Conservation (phyloP, 2,888 invertebrate species). For the Epirrhoe tristata region DNA sequence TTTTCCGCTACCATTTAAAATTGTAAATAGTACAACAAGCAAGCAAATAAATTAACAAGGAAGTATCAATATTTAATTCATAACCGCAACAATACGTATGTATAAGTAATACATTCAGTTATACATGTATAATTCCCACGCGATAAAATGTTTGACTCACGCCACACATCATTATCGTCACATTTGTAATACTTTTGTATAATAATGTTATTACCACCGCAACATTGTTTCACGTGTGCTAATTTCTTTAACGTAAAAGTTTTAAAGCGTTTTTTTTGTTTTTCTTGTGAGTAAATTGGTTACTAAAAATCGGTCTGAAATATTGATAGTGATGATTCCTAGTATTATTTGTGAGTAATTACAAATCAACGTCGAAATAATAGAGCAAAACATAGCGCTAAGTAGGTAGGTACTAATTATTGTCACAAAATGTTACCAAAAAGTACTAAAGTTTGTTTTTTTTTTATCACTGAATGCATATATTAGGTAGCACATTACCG, state of each 20-base stretch:
- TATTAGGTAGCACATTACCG: slow-evolving; percentile 45
- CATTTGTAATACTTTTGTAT: slow-evolving; percentile 20
- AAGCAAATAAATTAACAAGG: slow-evolving; percentile 6
- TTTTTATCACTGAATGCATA: slow-evolving; percentile 42
- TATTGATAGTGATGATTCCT: too few species aligned
- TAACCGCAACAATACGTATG: slow-evolving; percentile 7
- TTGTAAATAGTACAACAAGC: background rate
- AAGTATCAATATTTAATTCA: slow-evolving; percentile 9
- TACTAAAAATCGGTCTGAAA: slow-evolving; percentile 1
- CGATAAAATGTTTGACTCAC: slow-evolving; percentile 34
- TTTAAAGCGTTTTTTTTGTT: background rate
- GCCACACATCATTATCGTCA: slow-evolving; percentile 31
- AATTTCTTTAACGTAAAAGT: background rate
- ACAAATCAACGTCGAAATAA: too few species aligned
- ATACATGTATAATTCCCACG: slow-evolving; percentile 30
- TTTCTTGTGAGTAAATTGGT: too few species aligned
- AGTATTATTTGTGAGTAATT: too few species aligned
- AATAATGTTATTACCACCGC: slow-evolving; percentile 21
- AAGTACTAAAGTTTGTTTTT: slow-evolving; percentile 22
- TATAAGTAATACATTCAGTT: slow-evolving; percentile 1
- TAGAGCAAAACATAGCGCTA: too few species aligned
- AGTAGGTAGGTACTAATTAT: too few species aligned
- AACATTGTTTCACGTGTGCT: slow-evolving; percentile 5
- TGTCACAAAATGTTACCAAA: too few species aligned
- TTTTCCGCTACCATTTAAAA: background rate